Base-by-base conservation (phyloP, 1,140 invertebrate genomes). In the Lepidurus couesii region DNA sequence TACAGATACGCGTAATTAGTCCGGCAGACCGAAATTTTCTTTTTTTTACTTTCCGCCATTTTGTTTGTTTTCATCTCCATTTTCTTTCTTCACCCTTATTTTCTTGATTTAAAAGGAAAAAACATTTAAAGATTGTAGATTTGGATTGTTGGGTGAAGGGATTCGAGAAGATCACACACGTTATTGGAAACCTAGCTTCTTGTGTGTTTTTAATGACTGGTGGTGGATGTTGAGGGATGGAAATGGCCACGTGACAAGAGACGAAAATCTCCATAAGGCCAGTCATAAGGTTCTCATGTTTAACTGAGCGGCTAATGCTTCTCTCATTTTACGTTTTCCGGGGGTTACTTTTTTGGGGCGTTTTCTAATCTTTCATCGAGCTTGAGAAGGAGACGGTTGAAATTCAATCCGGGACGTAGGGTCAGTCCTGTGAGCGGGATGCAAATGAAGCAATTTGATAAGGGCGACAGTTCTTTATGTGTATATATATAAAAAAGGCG, bases 391-490 rank as follows among this genome's bases (percentile, higher is more conserved):
- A 21, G 53, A 9, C 21, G 53, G 53, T 65, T 65, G 53, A 65
- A 65, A 65, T 65, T 21, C 53, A 65, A 65, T 65, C 53, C 53
- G 1, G 53, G 3, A 21, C 53, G 53, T 65, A 65, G 53, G 53
- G 53, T 65, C 53, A 65, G 53, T 65, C 53, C 21, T 65, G 21
- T 65, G 53, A 65, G 16, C 21, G 16, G 53, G 53, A 65, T 65
- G 53, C 53, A 65, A 65, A 65, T 65, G 53, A 65, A 65, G 53
- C 53, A 65, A 65, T 65, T 65, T 65, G 53, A 65, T 65, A 65
- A 65, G 53, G 53, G 53, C 21, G 53, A 21, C 53, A n/a, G 53
- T 65, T 65, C 53, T 65, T 65, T 21, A 16, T 65, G 13, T 65
- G 47, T 65, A 13, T 65, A 65, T 65, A 65, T n/a, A 65, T 4